These are phyloP conservation scores for Hassar affinis DNA, from an alignment of 2,113 vertebrate genomes.

Conservation along the genomic window DNA sequence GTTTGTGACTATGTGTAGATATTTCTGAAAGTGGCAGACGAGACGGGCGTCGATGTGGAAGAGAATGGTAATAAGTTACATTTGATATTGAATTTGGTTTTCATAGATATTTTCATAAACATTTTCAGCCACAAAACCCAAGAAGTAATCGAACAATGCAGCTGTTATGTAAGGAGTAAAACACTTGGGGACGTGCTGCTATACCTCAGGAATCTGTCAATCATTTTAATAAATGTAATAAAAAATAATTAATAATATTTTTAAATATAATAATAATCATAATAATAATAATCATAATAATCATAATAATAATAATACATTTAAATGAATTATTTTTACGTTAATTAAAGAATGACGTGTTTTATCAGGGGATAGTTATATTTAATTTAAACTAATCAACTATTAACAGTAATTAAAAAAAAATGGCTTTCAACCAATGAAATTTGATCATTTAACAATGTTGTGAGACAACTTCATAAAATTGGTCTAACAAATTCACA, in stretches of 20 bases:
- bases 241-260: too few relatives aligned
- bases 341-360: too few relatives aligned
- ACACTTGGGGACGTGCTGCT: background rate
- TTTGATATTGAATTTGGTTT: background rate
- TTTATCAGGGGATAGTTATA: too few relatives aligned
- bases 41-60: constrained; percentile 86
- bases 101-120: background rate
- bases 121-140: background rate
- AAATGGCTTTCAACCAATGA: background rate
- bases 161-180: background rate
- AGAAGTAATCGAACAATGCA: background rate
- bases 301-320: too few relatives aligned
- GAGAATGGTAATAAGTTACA: constrained; percentile 72
- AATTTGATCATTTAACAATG: background rate
- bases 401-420: too few relatives aligned
- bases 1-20: constrained; percentile 73
- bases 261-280: too few relatives aligned
- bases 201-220: background rate
- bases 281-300: too few relatives aligned
- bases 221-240: too few relatives aligned
- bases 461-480: background rate
- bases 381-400: too few relatives aligned
- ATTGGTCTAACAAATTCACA: background rate
- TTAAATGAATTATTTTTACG: too few relatives aligned
- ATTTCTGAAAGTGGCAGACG: constrained; percentile 96